Conservation (phyloP, 2,888 invertebrate species). For the Apantesis nais region DNA sequence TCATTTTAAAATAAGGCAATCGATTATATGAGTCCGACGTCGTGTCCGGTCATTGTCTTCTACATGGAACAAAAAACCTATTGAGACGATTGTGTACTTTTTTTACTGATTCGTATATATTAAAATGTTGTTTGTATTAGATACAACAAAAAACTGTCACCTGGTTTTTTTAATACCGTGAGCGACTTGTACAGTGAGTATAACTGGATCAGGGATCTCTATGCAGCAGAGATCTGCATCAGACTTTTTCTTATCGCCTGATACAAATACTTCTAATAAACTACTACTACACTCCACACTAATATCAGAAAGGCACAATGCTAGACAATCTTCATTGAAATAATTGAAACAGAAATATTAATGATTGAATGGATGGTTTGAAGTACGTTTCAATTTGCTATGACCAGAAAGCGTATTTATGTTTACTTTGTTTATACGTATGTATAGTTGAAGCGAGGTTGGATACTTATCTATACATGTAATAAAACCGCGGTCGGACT, state of each 20-base stretch:
- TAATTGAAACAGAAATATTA: background rate
- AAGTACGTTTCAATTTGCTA: background rate
- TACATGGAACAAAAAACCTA: conserved; percentile 1
- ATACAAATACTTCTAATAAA: too few relatives aligned
- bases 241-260: too few relatives aligned
- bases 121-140: conserved; percentile 1
- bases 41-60: conserved; percentile 33
- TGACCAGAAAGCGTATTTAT: background rate
- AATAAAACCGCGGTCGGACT: too few relatives aligned
- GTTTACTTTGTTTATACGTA: background rate
- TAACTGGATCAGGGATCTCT: too few relatives aligned
- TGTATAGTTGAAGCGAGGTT: background rate
- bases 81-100: background rate
- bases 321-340: background rate
- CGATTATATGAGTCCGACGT: conserved; percentile 19
- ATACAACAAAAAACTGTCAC: background rate
- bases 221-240: too few relatives aligned
- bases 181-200: too few relatives aligned
- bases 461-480: too few relatives aligned
- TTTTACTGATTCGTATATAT: background rate
- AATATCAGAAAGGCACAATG: too few relatives aligned
- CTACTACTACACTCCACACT: too few relatives aligned
- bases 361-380: background rate
- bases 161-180: too few relatives aligned
- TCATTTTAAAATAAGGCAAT: conserved; percentile 18